Percentiles rank a stretch among this genome's conserved stretches.
Conservation (phyloP, 92 coral and sea anemone genomes). For the Pocillopora grandis region DNA sequence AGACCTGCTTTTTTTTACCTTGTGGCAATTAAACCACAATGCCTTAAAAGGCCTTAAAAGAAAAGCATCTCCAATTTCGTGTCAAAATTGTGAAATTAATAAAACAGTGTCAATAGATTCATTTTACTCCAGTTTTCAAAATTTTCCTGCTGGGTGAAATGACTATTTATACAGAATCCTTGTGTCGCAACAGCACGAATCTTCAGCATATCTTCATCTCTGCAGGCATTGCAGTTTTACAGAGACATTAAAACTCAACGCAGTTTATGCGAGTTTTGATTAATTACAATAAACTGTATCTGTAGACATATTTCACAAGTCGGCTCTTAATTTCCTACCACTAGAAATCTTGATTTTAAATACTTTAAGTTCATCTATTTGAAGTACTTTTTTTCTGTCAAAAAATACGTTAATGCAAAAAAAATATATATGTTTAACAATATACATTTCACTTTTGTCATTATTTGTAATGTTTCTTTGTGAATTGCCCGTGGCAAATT, state of each 20-base stretch:
- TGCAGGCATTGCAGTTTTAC: background rate
- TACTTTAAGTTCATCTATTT: background rate
- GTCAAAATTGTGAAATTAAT: background rate
- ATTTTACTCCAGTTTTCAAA: background rate
- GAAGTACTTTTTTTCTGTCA: too few species aligned
- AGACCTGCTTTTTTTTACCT: constrained; percentile 3
- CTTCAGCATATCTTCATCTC: background rate
- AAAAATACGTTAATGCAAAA: too few species aligned
- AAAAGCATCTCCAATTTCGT: background rate
- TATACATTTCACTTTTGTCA: too few species aligned
- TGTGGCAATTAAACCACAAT: constrained; percentile 1
- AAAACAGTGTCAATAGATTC: background rate
- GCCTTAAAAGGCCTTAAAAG: too few species aligned
- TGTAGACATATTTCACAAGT: background rate
- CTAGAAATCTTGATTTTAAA: background rate
- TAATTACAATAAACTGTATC: background rate
- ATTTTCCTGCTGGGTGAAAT: background rate
- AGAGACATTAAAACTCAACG: background rate
- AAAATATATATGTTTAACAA: too few species aligned
- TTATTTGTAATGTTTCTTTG: background rate
- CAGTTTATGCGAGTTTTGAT: background rate
- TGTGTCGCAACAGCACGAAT: background rate
- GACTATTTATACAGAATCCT: background rate
- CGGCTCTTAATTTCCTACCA: background rate
- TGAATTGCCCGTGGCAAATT: background rate